Evolutionary conservation across 2,888 invertebrate genomes (phyloP), one percentile per base, ranked within the genome.

Genomic region (Hemicrepidius hirtus): DNA sequence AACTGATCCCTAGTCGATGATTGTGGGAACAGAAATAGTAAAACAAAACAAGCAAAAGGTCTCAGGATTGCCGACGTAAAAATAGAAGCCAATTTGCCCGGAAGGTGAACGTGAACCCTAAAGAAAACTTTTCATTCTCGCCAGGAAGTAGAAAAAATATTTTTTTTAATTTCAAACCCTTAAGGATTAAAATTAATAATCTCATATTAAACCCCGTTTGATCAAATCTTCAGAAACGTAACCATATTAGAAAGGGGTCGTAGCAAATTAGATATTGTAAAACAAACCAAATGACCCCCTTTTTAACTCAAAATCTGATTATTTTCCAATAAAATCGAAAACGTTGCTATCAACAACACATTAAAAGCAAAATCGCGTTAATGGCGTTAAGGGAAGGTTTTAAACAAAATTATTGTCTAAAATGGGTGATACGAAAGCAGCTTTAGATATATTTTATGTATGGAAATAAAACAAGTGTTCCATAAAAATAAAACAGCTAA

Each of bases 21-120:
- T 77, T 76, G 77, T 77, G 77, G 77, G 77, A 77, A 77, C 71
- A 74, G 62, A 68, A 71, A 68, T 68, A 70, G 74, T 74, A 74
- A 74, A 74, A 74, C 71, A 74, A 74, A 70, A 62, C 73, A 46
- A 66, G 67, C 53, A 73, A 70, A 63, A 73, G 69, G 66, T 73
- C 53, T 50, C 37, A 44, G 63, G 32, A 73, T 66, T 44, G 46
- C 63, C 24, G 67, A 69, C 44, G 65, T 70, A 73, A 70, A 73
- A 73, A 73, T 73, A 70, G 60, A 66, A 68, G 32, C 57, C 57
- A 68, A 72, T 69, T 63, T 63, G 63, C 53, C 40, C 32, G 35
- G 53, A 68, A 40, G 50, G 57, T 57, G 57, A 57, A 37, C 37
- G 20, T 20, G 18, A 18, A 35, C 57, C 40, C 37, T 12, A 6